Percentiles rank a stretch among this genome's conserved stretches.
Evolutionary conservation across 2,797 vertebrate species (phyloP).

Genomic region (Sebastes nivosus): DNA sequence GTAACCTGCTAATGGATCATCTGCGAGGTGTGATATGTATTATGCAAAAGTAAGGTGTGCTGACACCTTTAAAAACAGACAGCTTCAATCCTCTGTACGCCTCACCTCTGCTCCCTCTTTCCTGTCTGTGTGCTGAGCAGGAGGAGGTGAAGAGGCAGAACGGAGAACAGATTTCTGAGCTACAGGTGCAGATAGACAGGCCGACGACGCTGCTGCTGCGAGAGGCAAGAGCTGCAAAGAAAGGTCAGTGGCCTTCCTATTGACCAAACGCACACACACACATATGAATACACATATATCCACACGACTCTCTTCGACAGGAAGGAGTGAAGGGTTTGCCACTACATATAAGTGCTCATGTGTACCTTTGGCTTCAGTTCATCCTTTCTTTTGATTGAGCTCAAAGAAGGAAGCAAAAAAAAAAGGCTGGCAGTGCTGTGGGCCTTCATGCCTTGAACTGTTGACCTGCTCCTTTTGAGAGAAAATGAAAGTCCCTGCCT

Average conservation of each 20-base stretch:
- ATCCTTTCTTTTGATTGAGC: slow-evolving; percentile 47
- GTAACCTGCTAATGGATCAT: slow-evolving; percentile 84
- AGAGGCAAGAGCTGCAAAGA: slow-evolving; percentile 51
- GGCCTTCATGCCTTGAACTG: slow-evolving; percentile 46
- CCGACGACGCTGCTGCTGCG: slow-evolving; percentile 48
- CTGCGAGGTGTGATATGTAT: slow-evolving; percentile 83
- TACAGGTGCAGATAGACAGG: slow-evolving; percentile 69
- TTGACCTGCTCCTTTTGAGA: slow-evolving; percentile 42
- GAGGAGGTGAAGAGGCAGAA: slow-evolving; percentile 62
- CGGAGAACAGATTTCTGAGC: slow-evolving; percentile 70
- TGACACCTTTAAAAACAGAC: slow-evolving; percentile 81
- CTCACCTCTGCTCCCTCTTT: slow-evolving; percentile 59
- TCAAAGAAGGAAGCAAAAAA: slow-evolving; percentile 44
- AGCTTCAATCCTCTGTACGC: slow-evolving; percentile 64
- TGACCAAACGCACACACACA: slow-evolving; percentile 22
- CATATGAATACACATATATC: slow-evolving; percentile 30
- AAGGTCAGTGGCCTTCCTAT: slow-evolving; percentile 60
- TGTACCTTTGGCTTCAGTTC: slow-evolving; percentile 35
- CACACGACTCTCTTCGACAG: slow-evolving; percentile 8
- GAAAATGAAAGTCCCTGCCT: slow-evolving; percentile 10
- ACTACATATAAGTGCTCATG: slow-evolving; percentile 22
- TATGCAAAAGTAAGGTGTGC: slow-evolving; percentile 82
- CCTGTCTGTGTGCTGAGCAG: slow-evolving; percentile 56
- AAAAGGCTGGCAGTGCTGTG: slow-evolving; percentile 21
- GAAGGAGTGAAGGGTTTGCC: slow-evolving; percentile 23